Evolutionary conservation across 2,113 vertebrate genomes (phyloP).

Genomic region (Scomber scombrus): DNA sequence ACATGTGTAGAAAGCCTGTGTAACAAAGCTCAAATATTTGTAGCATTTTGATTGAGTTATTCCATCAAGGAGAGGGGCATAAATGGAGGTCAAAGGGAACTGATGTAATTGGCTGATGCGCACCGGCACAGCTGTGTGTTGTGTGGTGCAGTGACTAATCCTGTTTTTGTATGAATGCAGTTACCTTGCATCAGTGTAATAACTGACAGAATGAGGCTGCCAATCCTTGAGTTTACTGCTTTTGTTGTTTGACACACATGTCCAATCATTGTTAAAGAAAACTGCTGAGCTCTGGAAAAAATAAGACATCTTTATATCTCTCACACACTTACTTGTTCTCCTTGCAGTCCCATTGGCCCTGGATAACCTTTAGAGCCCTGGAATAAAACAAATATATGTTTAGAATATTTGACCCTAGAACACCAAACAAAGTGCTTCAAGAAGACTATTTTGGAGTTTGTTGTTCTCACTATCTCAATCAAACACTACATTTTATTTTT

Average conservation of each 20-base stretch:
- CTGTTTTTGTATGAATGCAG: background rate
- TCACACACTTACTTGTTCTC: constrained; percentile 89
- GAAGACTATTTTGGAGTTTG: background rate
- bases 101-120: constrained; percentile 27
- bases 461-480: too few relatives aligned
- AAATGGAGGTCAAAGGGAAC: constrained; percentile 5
- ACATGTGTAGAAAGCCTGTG: background rate
- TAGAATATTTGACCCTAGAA: background rate
- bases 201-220: background rate
- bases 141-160: background rate
- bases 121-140: constrained; percentile 28
- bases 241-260: background rate
- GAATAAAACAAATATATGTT: constrained; percentile 50
- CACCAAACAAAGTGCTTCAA: background rate
- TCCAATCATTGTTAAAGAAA: background rate
- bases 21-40: background rate
- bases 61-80: background rate
- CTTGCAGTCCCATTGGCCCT: constrained; percentile 86
- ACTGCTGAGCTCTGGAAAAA: background rate
- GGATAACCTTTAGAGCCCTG: constrained; percentile 91
- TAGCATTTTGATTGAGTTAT: constrained; percentile 19
- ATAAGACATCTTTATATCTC: background rate
- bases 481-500: too few relatives aligned
- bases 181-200: background rate
- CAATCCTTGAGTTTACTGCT: background rate